phyloP scores from a whole-genome alignment of 1,140 invertebrate species.

The Delia radicum region DNA sequence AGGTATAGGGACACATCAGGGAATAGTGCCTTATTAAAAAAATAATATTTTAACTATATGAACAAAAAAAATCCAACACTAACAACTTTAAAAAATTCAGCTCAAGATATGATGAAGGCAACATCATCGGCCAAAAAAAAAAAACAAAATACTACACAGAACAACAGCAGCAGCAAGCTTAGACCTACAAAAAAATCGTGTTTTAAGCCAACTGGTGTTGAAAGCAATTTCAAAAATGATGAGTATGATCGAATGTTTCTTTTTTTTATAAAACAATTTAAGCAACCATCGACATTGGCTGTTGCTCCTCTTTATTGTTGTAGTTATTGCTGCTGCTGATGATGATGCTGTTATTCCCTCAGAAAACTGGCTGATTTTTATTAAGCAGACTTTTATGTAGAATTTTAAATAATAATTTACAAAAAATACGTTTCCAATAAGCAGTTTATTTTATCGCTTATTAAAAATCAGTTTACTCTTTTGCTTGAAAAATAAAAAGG shows the following conservation, averaged over 20 bases:
- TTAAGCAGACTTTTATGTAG: too few relatives aligned
- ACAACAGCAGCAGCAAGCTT: neutral
- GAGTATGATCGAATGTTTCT: constrained; percentile 51
- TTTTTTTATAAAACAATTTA: constrained; percentile 8
- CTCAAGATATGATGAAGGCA: neutral
- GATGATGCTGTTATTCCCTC: neutral
- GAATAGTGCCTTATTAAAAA: too few relatives aligned
- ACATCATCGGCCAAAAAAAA: neutral
- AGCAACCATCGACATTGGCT: neutral
- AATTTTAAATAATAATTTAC: too few relatives aligned
- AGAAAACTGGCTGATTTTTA: neutral
- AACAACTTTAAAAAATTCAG: neutral
- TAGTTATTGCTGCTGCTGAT: too few relatives aligned
- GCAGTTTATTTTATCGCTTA: constrained; percentile 56
- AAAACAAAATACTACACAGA: neutral
- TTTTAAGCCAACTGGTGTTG: constrained; percentile 48
- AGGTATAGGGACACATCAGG: too few relatives aligned
- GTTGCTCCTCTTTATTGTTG: too few relatives aligned
- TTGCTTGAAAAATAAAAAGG: neutral
- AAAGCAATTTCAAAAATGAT: constrained; percentile 57
- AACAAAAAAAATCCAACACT: neutral
- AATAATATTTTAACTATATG: neutral
- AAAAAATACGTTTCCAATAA: constrained; percentile 36
- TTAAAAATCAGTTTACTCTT: constrained; percentile 57
- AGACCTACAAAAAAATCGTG: constrained; percentile 14